phyloP scores from a whole-genome alignment of 1,140 invertebrate genomes.

The Heliconius congener region DNA sequence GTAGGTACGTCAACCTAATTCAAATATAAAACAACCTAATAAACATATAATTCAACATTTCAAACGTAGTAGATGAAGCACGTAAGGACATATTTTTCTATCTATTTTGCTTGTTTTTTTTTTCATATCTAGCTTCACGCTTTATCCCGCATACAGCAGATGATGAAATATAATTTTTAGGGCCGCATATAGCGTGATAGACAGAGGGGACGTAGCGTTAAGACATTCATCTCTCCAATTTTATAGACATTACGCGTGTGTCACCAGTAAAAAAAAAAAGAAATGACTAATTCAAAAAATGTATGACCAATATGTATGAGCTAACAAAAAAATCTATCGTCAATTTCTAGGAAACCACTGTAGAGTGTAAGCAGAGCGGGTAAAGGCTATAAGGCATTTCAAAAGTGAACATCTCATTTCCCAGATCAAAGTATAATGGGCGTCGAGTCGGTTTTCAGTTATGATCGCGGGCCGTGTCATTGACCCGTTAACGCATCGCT shows the following conservation, averaged over 20 bases:
- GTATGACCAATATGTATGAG: background rate
- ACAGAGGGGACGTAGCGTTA: background rate
- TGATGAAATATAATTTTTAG: too few relatives aligned
- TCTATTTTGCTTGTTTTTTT: background rate
- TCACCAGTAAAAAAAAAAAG: too few relatives aligned
- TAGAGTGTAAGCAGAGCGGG: background rate
- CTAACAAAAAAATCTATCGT: background rate
- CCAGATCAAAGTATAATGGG: slow-evolving; percentile 49
- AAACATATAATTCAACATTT: background rate
- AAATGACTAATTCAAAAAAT: too few relatives aligned
- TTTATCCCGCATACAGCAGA: background rate
- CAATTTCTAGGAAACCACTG: background rate
- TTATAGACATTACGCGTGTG: background rate
- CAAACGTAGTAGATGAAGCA: background rate
- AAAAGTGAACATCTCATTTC: slow-evolving; percentile 22
- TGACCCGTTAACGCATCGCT: slow-evolving; percentile 73
- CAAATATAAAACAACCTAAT: background rate
- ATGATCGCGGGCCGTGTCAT: slow-evolving; percentile 61
- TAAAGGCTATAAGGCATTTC: background rate
- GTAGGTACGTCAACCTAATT: background rate
- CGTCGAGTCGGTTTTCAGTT: slow-evolving; percentile 44
- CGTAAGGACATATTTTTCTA: background rate
- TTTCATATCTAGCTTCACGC: background rate
- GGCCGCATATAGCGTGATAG: background rate
- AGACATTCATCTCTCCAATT: background rate